Evolutionary conservation across 2,113 vertebrate species (phyloP), one percentile per base, ranked within the genome.

Genomic region (Willisornis vidua): DNA sequence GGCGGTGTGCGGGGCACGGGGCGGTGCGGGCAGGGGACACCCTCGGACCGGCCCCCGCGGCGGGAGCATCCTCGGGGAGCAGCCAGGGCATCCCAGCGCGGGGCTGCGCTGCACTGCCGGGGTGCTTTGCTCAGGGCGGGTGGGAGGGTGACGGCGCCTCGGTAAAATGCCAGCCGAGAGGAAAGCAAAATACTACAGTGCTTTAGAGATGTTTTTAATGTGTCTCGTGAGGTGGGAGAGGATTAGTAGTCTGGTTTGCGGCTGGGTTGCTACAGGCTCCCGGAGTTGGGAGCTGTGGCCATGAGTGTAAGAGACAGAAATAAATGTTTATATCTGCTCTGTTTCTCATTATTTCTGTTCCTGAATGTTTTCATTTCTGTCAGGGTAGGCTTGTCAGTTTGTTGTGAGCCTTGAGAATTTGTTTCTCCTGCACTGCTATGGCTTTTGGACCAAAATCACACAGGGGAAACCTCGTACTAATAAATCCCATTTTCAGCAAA

Each of bases 121-220:
- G 3, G 31, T 6, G 81, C 3, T 26, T 20, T 33, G 58, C 57
- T 5, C 33, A 0, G 65, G 61, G 67, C 24, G 5, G 28, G 22
- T 23, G 43, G 20, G 10, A 26, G n/a, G 58, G 75, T 6, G 2
- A 7, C 26, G 6, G 14, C 3, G 14, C 33, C 70, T 8, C 17
- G 51, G n/a, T 29, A 8, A 33, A 68, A 16, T 14, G 63, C 54
- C 52, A 61, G 29, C 39, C 4, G 1, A 31, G 55, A 33, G 45
- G 6, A 9, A 31, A 6, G 9, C 14, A 3, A 14, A 5, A 1
- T 2, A 1, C 6, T 10, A 5, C 2, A 65, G 0, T 25, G 6
- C 9, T 63, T 29, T 62, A 28, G 63, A 29, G 46, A 2, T 2
- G 8, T 7, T 74, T 83, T 35, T 39, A 29, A 2, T 19, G 51